Evolutionary conservation across 1,140 invertebrate species (phyloP).

Genomic region (Drosophila eugracilis): DNA sequence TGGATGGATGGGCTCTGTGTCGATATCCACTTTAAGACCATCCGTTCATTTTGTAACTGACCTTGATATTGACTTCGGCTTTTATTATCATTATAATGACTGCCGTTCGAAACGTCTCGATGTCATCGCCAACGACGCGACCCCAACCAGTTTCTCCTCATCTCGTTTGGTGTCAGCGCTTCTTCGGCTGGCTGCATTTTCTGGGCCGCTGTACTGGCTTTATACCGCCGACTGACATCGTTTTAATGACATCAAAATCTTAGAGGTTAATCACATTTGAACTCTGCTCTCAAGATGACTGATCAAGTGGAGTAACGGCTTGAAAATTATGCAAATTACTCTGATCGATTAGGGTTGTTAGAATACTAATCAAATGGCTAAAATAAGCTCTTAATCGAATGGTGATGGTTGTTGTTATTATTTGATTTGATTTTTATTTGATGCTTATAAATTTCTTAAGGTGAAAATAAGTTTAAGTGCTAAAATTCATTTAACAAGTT

Average conservation of each 20-base stretch:
- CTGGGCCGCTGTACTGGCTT: constrained; percentile 20
- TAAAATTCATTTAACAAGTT: no score
- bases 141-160: constrained; percentile 62
- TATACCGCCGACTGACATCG: constrained; percentile 63
- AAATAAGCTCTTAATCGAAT: background rate
- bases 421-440: background rate
- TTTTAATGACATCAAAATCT: constrained; percentile 73
- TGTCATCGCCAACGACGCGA: constrained; percentile 37
- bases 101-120: constrained; percentile 59
- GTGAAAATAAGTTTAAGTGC: no score
- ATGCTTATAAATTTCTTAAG: no score
- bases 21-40: constrained; percentile 21
- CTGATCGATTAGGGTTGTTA: constrained; percentile 18
- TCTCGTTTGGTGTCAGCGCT: constrained; percentile 13
- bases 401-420: no score
- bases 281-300: constrained; percentile 42
- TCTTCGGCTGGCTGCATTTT: constrained; percentile 40
- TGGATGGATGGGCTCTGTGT: constrained; percentile 24
- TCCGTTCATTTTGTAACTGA: constrained; percentile 72
- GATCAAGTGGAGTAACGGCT: constrained; percentile 39
- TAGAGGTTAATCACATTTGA: constrained; percentile 82
- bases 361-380: constrained; percentile 10
- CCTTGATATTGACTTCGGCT: constrained; percentile 78
- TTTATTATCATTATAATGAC: constrained; percentile 52
- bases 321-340: constrained; percentile 28